Evolutionary conservation across 2,888 invertebrate species (phyloP).

Genomic region (Mechanitis messenoides): DNA sequence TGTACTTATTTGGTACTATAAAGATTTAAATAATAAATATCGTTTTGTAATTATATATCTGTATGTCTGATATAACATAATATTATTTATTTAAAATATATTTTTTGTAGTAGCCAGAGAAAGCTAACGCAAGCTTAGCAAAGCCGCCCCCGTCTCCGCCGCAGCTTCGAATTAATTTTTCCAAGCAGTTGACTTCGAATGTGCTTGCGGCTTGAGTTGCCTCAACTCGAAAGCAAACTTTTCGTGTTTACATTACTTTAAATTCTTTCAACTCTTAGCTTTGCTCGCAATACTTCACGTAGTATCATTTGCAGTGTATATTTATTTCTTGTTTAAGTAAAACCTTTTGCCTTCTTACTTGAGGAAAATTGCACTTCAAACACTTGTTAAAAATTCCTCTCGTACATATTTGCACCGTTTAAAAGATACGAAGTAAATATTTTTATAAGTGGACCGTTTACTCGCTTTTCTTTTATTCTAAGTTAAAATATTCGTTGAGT

Average conservation of each 20-base stretch:
- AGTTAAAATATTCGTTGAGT: conserved; percentile 4
- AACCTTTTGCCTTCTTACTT: conserved; percentile 39
- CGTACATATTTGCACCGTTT: conserved; percentile 27
- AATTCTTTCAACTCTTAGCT: conserved; percentile 66
- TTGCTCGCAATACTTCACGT: conserved; percentile 58
- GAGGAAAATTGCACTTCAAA: conserved; percentile 38
- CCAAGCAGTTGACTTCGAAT: conserved; percentile 74
- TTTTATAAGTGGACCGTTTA: conserved; percentile 15
- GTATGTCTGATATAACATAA: too few relatives aligned
- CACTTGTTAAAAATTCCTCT: conserved; percentile 34
- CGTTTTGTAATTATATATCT: too few relatives aligned
- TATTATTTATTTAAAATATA: background rate
- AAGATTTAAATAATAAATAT: too few relatives aligned
- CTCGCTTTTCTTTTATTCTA: conserved; percentile 12
- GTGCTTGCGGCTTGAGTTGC: conserved; percentile 68
- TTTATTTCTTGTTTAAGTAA: conserved; percentile 45
- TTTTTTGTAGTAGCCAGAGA: background rate
- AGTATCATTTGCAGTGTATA: conserved; percentile 54
- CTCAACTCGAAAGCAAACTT: conserved; percentile 71
- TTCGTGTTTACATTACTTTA: conserved; percentile 72
- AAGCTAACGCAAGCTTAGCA: conserved; percentile 26
- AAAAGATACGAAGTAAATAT: conserved; percentile 28
- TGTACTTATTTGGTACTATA: too few relatives aligned
- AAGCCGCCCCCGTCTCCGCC: conserved; percentile 40
- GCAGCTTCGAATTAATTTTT: conserved; percentile 70